Evolutionary conservation across 2,113 vertebrate genomes (phyloP).

Genomic region (Oplegnathus fasciatus): DNA sequence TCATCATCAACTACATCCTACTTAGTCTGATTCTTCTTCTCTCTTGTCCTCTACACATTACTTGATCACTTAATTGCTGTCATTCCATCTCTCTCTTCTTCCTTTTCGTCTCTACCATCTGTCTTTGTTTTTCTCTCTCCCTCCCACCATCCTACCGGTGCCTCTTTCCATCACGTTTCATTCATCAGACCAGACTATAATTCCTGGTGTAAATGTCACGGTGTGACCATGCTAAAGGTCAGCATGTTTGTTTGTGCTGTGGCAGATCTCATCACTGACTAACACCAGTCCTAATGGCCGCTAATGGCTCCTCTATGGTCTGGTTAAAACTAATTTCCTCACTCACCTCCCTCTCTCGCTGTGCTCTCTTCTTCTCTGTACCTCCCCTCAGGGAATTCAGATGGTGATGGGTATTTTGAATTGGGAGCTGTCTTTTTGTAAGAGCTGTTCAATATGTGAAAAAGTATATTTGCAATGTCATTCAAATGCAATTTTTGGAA

Average conservation of each 20-base stretch:
- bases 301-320: slow-evolving; percentile 64
- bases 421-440: neutral
- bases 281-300: slow-evolving; percentile 72
- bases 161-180: slow-evolving; percentile 50
- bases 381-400: slow-evolving; percentile 12
- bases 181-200: slow-evolving; percentile 69
- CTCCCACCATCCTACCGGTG: neutral
- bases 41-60: slow-evolving; percentile 8
- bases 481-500: slow-evolving; percentile 15
- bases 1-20: slow-evolving; percentile 50
- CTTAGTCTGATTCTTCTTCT: slow-evolving; percentile 40
- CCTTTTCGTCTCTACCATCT: neutral
- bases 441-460: slow-evolving; percentile 9
- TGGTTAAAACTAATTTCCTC: slow-evolving; percentile 70
- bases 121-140: slow-evolving; percentile 29
- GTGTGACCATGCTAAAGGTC: slow-evolving; percentile 80
- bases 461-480: neutral
- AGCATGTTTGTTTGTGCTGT: slow-evolving; percentile 78
- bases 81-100: slow-evolving; percentile 8
- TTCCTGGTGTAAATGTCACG: slow-evolving; percentile 78
- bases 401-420: slow-evolving; percentile 41
- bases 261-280: slow-evolving; percentile 72
- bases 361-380: neutral
- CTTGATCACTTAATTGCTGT: slow-evolving; percentile 30
- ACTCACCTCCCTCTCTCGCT: slow-evolving; percentile 7